Conservation (phyloP, 2,113 vertebrate species). For the Mesocricetus auratus region DNA sequence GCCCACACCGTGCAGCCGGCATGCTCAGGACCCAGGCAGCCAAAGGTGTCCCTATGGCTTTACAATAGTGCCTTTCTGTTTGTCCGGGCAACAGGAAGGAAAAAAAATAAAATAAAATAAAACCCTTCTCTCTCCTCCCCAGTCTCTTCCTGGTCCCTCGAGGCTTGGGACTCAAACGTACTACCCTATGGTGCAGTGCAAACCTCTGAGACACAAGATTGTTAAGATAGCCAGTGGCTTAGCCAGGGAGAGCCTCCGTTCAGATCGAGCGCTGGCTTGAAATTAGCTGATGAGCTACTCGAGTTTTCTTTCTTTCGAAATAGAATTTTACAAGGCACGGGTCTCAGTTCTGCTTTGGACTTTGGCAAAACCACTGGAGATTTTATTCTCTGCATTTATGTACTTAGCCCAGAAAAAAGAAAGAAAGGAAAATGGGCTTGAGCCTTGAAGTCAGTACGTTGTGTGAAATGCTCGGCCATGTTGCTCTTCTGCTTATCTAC, state of each 20-base stretch:
- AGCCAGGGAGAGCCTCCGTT: slow-evolving; percentile 61
- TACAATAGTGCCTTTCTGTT: slow-evolving; percentile 79
- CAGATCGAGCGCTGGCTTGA: slow-evolving; percentile 70
- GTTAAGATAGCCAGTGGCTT: slow-evolving; percentile 65
- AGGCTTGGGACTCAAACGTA: slow-evolving; percentile 55
- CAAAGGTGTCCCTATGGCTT: slow-evolving; percentile 83
- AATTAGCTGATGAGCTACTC: slow-evolving; percentile 70
- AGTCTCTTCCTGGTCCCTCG: slow-evolving; percentile 32
- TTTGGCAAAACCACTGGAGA: not conserved
- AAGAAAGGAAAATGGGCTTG: not conserved
- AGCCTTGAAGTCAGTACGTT: slow-evolving; percentile 81
- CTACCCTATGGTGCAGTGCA: not conserved
- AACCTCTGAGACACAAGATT: not conserved
- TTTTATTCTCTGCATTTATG: slow-evolving; percentile 68
- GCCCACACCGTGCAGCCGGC: slow-evolving; percentile 85
- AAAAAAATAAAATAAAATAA: slow-evolving; percentile 69
- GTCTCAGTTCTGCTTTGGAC: slow-evolving; percentile 25
- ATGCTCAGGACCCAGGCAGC: slow-evolving; percentile 84
- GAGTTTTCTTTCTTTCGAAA: slow-evolving; percentile 50
- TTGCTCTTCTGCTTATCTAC: slow-evolving; percentile 89
- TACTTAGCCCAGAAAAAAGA: not conserved
- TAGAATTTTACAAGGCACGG: slow-evolving; percentile 50
- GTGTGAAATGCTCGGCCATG: slow-evolving; percentile 84
- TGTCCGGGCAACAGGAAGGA: slow-evolving; percentile 59
- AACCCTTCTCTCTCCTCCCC: slow-evolving; percentile 48